Percentiles rank a stretch among this genome's conserved stretches.
Conservation (phyloP, 1,140 invertebrate genomes). For the Eumeta japonica region DNA sequence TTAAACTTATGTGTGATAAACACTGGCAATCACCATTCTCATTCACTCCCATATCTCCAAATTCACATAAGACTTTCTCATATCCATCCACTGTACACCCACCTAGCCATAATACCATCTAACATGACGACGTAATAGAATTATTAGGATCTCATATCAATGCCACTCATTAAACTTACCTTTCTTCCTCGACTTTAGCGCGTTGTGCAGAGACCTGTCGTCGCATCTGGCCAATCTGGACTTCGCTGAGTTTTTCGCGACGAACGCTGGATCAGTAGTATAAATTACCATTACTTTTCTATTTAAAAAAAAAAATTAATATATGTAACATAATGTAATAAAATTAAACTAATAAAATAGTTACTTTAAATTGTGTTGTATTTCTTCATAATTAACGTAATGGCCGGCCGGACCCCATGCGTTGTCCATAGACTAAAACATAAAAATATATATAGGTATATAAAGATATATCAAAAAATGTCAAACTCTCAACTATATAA, state of each 20-base stretch:
- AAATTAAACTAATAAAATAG: conserved; percentile 15
- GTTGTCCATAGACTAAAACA: conserved; percentile 47
- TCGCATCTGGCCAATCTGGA: conserved; percentile 72
- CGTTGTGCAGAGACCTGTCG: conserved; percentile 69
- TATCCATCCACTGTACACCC: too few relatives aligned
- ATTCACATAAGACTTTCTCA: too few relatives aligned
- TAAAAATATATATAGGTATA: conserved; percentile 18
- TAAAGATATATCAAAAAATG: too few relatives aligned
- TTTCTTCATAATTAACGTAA: conserved; percentile 82
- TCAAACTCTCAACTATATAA: too few relatives aligned
- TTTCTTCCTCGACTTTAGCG: conserved; percentile 71
- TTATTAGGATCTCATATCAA: too few relatives aligned
- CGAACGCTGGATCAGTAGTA: conserved; percentile 31
- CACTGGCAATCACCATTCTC: too few relatives aligned
- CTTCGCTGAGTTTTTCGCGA: conserved; percentile 63
- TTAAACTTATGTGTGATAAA: too few relatives aligned
- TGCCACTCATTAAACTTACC: too few relatives aligned
- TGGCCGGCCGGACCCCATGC: conserved; percentile 67
- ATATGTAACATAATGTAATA: conserved; percentile 2
- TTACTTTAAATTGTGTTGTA: conserved; percentile 77
- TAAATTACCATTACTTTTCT: conserved; percentile 1
- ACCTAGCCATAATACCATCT: too few relatives aligned
- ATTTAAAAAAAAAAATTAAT: conserved; percentile 4
- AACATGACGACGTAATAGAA: too few relatives aligned
- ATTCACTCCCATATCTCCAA: too few relatives aligned